phyloP scores from a whole-genome alignment of 1,140 invertebrate species.

The Drosophila albomicans region DNA sequence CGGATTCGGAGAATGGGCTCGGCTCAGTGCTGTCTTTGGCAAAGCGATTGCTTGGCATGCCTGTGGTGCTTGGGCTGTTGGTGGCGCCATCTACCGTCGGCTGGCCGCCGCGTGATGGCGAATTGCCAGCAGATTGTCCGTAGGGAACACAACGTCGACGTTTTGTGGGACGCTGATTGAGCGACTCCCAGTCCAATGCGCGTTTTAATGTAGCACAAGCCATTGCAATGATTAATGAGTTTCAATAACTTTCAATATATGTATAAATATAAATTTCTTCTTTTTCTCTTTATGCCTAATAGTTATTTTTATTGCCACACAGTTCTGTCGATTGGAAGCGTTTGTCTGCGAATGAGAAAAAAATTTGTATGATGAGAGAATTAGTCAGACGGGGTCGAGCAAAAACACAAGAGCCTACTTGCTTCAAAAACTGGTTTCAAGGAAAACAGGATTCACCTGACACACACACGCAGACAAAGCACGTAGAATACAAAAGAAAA shows the following conservation, averaged over 20 bases:
- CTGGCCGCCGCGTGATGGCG: conserved; percentile 86
- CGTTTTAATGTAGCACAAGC: conserved; percentile 98
- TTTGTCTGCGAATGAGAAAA: conserved; percentile 34
- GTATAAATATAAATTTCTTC: conserved; percentile 12
- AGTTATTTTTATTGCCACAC: conserved; percentile 52
- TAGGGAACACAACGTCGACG: conserved; percentile 94
- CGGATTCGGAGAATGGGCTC: conserved; percentile 91
- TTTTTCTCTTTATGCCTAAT: conserved; percentile 21
- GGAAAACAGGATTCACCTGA: conserved; percentile 80
- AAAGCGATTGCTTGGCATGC: conserved; percentile 64
- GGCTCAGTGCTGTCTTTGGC: conserved; percentile 86
- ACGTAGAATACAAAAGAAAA: conserved; percentile 50
- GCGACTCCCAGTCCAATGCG: conserved; percentile 96
- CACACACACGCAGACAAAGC: conserved; percentile 16
- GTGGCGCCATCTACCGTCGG: conserved; percentile 58
- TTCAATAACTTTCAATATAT: conserved; percentile 10
- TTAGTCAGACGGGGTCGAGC: conserved; percentile 18
- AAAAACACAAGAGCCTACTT: conserved; percentile 32
- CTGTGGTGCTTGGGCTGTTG: conserved; percentile 70
- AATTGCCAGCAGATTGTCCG: conserved; percentile 89
- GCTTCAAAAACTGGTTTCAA: conserved; percentile 70
- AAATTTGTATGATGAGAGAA: conserved; percentile 1
- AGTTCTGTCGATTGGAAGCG: conserved; percentile 44
- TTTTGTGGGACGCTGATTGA: conserved; percentile 92
- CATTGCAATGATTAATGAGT: conserved; percentile 87